phyloP scores from a whole-genome alignment of 2,113 vertebrate genomes.

The Podiceps cristatus region DNA sequence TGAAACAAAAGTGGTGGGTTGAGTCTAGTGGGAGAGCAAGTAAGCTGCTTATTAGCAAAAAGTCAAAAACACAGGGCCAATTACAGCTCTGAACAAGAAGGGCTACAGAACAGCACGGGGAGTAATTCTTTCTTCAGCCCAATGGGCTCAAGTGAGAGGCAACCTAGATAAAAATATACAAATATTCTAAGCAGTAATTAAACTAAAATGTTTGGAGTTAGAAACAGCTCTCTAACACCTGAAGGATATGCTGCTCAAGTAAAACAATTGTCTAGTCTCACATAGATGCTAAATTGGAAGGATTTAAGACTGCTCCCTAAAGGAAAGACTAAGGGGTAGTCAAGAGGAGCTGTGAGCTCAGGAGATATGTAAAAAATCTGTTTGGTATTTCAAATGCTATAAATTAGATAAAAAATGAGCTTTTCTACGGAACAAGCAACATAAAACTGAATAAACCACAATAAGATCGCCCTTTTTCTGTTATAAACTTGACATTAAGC shows the following conservation, averaged over 20 bases:
- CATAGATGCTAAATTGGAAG: slow-evolving; percentile 98
- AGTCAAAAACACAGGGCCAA: slow-evolving; percentile 99
- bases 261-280: slow-evolving; percentile 90
- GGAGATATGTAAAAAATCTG: slow-evolving; percentile 99
- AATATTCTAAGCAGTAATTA: slow-evolving; percentile 97
- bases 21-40: slow-evolving; percentile 99
- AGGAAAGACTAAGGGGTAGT: slow-evolving; percentile 87
- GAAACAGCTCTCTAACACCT: slow-evolving; percentile 95
- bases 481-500: slow-evolving; percentile 99
- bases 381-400: slow-evolving; percentile 99
- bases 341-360: slow-evolving; percentile 92
- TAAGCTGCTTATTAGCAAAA: slow-evolving; percentile 99
- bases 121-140: slow-evolving; percentile 96
- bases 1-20: slow-evolving; percentile 99
- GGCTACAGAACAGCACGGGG: slow-evolving; percentile 94
- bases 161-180: slow-evolving; percentile 86
- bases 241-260: slow-evolving; percentile 96
- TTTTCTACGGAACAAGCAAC: slow-evolving; percentile 90
- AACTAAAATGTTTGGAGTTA: slow-evolving; percentile 96
- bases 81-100: slow-evolving; percentile 98
- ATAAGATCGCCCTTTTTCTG: slow-evolving; percentile 93
- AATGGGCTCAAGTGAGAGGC: slow-evolving; percentile 91
- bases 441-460: slow-evolving; percentile 99
- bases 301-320: slow-evolving; percentile 96
- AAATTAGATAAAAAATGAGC: slow-evolving; percentile 98